Evolutionary conservation across 2,113 vertebrate genomes (phyloP).

Genomic region (Chinchilla lanigera): DNA sequence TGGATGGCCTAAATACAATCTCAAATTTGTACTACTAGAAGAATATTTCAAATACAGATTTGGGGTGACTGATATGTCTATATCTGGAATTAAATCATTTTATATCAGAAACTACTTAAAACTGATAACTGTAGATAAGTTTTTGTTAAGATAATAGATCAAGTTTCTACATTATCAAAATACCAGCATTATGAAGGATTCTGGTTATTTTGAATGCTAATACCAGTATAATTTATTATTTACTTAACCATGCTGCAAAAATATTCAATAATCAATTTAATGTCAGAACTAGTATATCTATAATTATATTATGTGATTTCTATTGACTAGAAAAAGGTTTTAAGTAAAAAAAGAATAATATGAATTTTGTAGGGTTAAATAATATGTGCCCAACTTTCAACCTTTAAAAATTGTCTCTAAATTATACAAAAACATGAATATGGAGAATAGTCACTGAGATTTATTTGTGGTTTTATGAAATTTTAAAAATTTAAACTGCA

Average conservation of each 20-base stretch:
- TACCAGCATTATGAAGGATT: neutral
- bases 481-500: slow-evolving; percentile 12
- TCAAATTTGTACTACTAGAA: neutral
- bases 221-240: slow-evolving; percentile 23
- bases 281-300: neutral
- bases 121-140: neutral
- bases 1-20: neutral
- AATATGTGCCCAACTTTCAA: slow-evolving; percentile 43
- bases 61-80: neutral
- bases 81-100: slow-evolving; percentile 2
- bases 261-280: slow-evolving; percentile 39
- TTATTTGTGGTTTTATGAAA: slow-evolving; percentile 47
- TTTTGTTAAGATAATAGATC: slow-evolving; percentile 47
- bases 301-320: neutral
- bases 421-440: slow-evolving; percentile 56
- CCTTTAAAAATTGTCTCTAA: slow-evolving; percentile 46
- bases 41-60: slow-evolving; percentile 4
- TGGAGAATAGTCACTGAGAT: slow-evolving; percentile 30
- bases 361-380: neutral
- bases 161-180: slow-evolving; percentile 50
- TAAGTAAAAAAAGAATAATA: neutral
- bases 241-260: slow-evolving; percentile 40
- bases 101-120: neutral
- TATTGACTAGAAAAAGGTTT: neutral
- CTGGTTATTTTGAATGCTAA: neutral